A percentile compares a stretch with the other conserved stretches of the same genome.
phyloP scores from a whole-genome alignment of 2,888 invertebrate genomes.

The Sepiola atlantica region DNA sequence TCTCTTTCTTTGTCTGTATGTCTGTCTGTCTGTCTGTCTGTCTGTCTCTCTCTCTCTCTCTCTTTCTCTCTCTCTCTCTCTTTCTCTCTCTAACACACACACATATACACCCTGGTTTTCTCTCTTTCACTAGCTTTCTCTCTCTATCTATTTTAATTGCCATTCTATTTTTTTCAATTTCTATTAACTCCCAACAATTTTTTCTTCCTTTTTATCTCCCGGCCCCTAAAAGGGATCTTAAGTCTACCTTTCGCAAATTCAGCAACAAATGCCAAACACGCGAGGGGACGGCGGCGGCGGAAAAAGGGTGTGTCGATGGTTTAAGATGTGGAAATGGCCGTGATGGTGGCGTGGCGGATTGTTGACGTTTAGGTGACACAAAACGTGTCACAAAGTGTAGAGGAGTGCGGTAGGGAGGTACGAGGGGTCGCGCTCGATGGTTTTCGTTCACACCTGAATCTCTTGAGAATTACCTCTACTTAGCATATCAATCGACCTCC shows the following conservation, averaged over 20 bases:
- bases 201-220: too few relatives aligned
- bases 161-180: not conserved
- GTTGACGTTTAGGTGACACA: constrained; percentile 32
- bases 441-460: not conserved
- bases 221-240: too few relatives aligned
- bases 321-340: not conserved
- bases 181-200: too few relatives aligned
- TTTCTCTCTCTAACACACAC: too few relatives aligned
- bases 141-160: too few relatives aligned
- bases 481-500: not conserved
- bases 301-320: not conserved
- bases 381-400: not conserved
- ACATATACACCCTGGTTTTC: not conserved
- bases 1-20: not conserved
- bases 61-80: not conserved
- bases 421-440: too few relatives aligned
- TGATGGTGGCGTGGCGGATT: not conserved
- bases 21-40: not conserved
- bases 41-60: not conserved
- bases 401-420: not conserved
- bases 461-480: not conserved
- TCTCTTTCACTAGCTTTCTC: not conserved
- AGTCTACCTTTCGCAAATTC: not conserved
- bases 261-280: not conserved
- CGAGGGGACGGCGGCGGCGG: not conserved